Evolutionary conservation across 2,797 vertebrate genomes (phyloP).

Genomic region (Schizopygopsis pylzovi): DNA sequence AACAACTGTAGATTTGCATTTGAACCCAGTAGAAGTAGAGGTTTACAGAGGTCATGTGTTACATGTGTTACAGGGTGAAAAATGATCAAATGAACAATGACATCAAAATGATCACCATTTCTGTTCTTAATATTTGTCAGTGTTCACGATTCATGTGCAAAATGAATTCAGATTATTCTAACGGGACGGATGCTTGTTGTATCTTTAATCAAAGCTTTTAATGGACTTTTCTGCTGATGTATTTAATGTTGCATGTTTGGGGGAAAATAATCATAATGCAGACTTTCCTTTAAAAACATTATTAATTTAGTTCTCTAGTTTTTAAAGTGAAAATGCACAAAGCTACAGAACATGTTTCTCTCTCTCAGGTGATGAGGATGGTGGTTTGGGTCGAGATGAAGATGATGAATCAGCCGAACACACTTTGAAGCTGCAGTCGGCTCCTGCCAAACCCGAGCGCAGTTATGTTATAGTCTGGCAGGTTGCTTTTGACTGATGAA

Average conservation of each 20-base stretch:
- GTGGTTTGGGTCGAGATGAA: slow-evolving; percentile 77
- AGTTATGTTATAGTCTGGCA: slow-evolving; percentile 99
- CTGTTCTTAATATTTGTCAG: neutral
- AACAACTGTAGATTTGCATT: neutral
- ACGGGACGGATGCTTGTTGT: neutral
- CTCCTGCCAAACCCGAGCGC: slow-evolving; percentile 89
- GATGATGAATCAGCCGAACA: slow-evolving; percentile 81
- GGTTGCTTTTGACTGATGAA: slow-evolving; percentile 84
- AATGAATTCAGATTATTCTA: neutral
- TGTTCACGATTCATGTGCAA: neutral
- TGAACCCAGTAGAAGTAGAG: too few species aligned
- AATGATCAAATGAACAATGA: neutral
- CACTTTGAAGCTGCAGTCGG: slow-evolving; percentile 77
- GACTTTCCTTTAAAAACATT: neutral
- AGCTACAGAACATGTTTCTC: neutral
- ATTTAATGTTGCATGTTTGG: neutral
- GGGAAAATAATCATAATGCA: neutral
- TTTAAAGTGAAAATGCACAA: neutral
- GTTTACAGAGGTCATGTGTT: too few species aligned
- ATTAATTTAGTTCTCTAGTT: neutral
- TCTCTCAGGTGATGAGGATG: slow-evolving; percentile 87
- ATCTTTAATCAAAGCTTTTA: neutral
- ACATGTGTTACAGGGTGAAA: too few species aligned
- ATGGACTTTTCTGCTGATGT: neutral
- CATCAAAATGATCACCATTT: neutral